Base-by-base conservation (phyloP, 2,797 vertebrate species). In the Tokudaia muenninki region DNA sequence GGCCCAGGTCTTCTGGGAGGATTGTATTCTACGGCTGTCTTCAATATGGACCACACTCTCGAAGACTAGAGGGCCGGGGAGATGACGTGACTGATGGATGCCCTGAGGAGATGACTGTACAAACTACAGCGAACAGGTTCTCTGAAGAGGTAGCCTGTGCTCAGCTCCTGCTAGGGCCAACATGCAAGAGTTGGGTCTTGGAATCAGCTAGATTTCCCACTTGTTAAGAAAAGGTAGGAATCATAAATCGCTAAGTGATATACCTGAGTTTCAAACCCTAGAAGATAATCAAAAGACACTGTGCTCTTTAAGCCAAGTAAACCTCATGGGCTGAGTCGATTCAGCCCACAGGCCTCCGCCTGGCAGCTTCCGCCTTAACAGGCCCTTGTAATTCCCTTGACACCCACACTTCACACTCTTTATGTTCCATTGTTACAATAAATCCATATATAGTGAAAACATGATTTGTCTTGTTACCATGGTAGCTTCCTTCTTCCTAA, bases 391-490 rank as follows among this genome's bases (percentile, higher is more conserved):
- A 70, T 95, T 80, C 84, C 87, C 44, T 41, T 87, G 84, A 96
- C 67, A 77, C 31, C 63, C 50, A 26, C 4, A 1, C 57, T 86
- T 72, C 55, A 84, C 37, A 90, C 5, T 57, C 80, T 61, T 5
- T 37, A 21, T 91, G 84, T 81, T 92, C 95, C 87, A 90, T 52
- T 90, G 22, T 87, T 92, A 50, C 59, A 52, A 29, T 70, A 88
- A 88, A 80, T 96, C 74, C 29, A 22, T 92, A 65, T 61, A 87
- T 52, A 79, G 50, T 92, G 29, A 31, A 59, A 47, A 87, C 95
- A 96, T 3, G 3, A 97, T 96, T 41, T 79, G 31, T 81, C 91
- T 94, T 94, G 67, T 94, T 92, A 79, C 65, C 59, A 91, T 91
- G 78, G 87, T 67, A 93, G 79, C 63, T 44, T 91, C 50, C 34